A percentile compares a stretch with the other conserved stretches of the same genome.
These are phyloP conservation scores for Megastigmus dorsalis DNA, from an alignment of 2,888 invertebrate species.

Conservation along the genomic window DNA sequence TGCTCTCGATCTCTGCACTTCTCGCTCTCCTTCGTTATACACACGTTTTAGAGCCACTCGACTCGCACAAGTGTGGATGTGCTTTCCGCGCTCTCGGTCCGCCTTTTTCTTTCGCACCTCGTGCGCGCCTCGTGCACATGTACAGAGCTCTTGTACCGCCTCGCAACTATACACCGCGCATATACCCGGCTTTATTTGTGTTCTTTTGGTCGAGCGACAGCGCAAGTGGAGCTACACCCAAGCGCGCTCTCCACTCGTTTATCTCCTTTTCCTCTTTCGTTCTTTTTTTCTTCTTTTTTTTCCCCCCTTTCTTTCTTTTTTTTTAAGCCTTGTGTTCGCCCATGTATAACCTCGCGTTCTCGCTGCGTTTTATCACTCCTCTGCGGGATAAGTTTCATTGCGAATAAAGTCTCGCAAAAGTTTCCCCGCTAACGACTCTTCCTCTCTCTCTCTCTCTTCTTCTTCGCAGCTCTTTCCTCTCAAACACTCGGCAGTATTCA, in stretches of 20 bases:
- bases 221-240: too few species aligned
- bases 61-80: too few species aligned
- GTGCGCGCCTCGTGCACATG: not conserved
- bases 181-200: not conserved
- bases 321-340: not conserved
- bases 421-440: conserved; percentile 21
- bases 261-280: conserved; percentile 1
- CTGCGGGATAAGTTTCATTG: conserved; percentile 27
- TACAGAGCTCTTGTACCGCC: not conserved
- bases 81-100: too few species aligned
- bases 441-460: too few species aligned
- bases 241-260: not conserved
- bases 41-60: too few species aligned
- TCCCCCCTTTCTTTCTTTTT: conserved; percentile 2
- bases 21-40: too few species aligned
- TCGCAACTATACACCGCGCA: not conserved
- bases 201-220: not conserved
- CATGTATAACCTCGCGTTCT: not conserved
- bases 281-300: not conserved
- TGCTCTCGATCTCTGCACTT: too few species aligned
- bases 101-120: conserved; percentile 13
- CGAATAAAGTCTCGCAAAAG: conserved; percentile 17
- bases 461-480: not conserved
- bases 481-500: not conserved
- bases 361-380: conserved; percentile 23